Evolutionary conservation across 1,140 invertebrate species (phyloP), one percentile per base, ranked within the genome.

Genomic region (Tigriopus japonicus): DNA sequence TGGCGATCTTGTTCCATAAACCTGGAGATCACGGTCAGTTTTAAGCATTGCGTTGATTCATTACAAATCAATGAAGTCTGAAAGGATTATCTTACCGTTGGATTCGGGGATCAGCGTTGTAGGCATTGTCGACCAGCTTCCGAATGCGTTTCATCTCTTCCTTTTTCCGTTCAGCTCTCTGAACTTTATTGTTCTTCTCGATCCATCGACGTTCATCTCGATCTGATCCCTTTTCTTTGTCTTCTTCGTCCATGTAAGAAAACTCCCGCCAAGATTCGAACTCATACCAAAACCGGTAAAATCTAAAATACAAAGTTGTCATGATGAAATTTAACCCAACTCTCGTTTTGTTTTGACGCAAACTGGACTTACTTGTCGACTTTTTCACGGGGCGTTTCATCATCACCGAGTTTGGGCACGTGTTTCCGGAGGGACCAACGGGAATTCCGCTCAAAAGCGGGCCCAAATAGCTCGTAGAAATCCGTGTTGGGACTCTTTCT

Each of bases 221-320:
- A 74, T 73, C 77, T 63, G 56, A 69, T 3, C 92, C 95, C 69
- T 89, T 92, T 69, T 96, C 91, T 71, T 97, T 98, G 66, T 97
- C 93, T 71, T 98, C 95, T 74, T 97, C 92, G 73, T 99, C 95
- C 60, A 96, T 73, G 71, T 98, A 98, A n/a, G 93, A 98, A 75
- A 86, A 99, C 68, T 98, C 95, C 64, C 95, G 77, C 95, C 95
- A 98, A 0, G 94, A 98, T 65, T 97, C 90, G 75, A 97, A 98
- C 65, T 91, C 81, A 71, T 96, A 97, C 91, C 92, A 95, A 72
- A 89, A 89, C 42, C 81, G 79, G 70, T 90, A 90, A 74, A 90
- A 90, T 28, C 52, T 54, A 23, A 5, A 2, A 23, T 9, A 19
- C 3, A 51, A 51, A 43, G n/a, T 13, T 43, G n/a, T 13, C n/a